Conservation (phyloP, 2,888 invertebrate genomes). For the Ectemnius lituratus region DNA sequence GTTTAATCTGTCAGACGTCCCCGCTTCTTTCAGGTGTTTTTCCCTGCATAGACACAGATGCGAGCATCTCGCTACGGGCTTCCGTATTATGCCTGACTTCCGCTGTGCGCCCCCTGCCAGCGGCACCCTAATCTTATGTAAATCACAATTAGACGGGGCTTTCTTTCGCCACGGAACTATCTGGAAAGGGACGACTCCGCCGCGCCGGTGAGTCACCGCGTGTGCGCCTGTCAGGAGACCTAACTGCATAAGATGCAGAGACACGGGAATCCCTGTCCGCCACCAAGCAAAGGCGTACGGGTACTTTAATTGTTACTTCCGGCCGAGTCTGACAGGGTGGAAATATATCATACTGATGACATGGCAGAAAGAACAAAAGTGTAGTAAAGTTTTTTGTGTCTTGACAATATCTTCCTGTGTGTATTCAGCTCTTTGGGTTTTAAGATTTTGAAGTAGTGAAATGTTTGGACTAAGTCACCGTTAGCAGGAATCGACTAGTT, state of each 20-base stretch:
- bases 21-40: not conserved
- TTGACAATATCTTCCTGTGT: no score
- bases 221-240: constrained; percentile 12
- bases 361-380: not conserved
- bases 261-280: not conserved
- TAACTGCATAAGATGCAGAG: constrained; percentile 2
- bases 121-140: constrained; percentile 34
- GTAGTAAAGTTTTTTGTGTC: no score
- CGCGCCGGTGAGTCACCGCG: constrained; percentile 28
- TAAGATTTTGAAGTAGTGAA: no score
- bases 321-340: not conserved
- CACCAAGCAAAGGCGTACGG: not conserved
- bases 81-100: not conserved
- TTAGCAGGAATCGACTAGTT: not conserved
- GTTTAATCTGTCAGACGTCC: not conserved
- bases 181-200: constrained; percentile 9
- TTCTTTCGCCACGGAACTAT: not conserved
- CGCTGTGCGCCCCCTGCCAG: constrained; percentile 15
- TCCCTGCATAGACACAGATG: not conserved
- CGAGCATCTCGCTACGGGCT: not conserved
- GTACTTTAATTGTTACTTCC: constrained; percentile 33
- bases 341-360: constrained; percentile 22
- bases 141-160: constrained; percentile 32
- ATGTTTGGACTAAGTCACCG: no score
- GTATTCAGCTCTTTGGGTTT: no score